Conservation (phyloP, 1,140 invertebrate species). For the Fopius arisanus region DNA sequence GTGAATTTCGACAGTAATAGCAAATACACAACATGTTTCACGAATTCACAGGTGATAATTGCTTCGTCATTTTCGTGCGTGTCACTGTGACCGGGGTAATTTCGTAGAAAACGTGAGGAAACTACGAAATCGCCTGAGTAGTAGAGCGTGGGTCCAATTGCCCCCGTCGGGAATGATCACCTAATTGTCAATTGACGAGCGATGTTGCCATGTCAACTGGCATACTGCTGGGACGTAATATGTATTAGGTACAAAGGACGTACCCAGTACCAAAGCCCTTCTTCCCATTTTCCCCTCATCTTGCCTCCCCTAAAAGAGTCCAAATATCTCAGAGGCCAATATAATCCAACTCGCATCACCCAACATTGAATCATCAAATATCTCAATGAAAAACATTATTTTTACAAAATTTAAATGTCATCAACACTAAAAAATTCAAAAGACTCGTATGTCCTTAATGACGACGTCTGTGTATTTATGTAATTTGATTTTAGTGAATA, state of each 20-base stretch:
- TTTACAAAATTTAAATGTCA: too few species aligned
- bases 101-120: conserved; percentile 57
- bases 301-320: too few species aligned
- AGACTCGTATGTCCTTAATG: too few species aligned
- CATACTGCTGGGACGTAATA: background rate
- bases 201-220: conserved; percentile 49
- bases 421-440: too few species aligned
- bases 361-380: too few species aligned
- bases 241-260: background rate
- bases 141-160: conserved; percentile 58
- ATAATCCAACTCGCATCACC: too few species aligned
- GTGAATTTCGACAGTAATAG: too few species aligned
- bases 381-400: too few species aligned
- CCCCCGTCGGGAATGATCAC: conserved; percentile 49
- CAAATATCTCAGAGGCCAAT: too few species aligned
- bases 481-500: background rate
- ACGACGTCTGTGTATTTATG: too few species aligned
- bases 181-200: conserved; percentile 64
- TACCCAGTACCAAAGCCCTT: background rate
- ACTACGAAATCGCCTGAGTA: conserved; percentile 50
- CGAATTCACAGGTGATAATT: background rate
- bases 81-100: conserved; percentile 48
- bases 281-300: background rate
- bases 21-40: background rate
- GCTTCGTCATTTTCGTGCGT: conserved; percentile 21